These are phyloP conservation scores for Trichogramma evanescens DNA, from an alignment of 2,888 invertebrate genomes.

Conservation along the genomic window DNA sequence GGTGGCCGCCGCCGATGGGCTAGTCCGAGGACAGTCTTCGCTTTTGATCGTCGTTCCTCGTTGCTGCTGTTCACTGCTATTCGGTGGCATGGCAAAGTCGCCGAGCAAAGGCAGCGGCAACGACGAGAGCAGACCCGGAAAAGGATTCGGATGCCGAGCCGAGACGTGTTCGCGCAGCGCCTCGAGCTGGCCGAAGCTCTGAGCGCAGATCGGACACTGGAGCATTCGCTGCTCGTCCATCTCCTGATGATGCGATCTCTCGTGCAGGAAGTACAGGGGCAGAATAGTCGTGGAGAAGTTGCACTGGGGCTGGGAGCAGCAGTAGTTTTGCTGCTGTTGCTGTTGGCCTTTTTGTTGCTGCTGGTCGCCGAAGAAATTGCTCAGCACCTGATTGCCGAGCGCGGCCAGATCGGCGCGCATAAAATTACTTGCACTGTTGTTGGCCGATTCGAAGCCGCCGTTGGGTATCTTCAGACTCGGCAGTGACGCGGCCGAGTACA, in stretches of 20 bases:
- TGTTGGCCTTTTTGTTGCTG: slow-evolving; percentile 47
- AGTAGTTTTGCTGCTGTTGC: slow-evolving; percentile 65
- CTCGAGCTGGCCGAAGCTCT: slow-evolving; percentile 54
- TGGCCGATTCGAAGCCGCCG: slow-evolving; percentile 43
- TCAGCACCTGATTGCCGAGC: slow-evolving; percentile 51
- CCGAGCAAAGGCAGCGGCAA: slow-evolving; percentile 36
- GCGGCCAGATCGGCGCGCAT: slow-evolving; percentile 25
- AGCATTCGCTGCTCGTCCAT: slow-evolving; percentile 38
- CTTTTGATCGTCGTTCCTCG: background rate
- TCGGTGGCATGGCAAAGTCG: slow-evolving; percentile 33
- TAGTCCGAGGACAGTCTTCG: too few species aligned
- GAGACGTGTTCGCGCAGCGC: slow-evolving; percentile 59
- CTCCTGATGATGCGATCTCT: slow-evolving; percentile 67
- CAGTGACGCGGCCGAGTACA: slow-evolving; percentile 14
- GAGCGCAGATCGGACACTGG: slow-evolving; percentile 58
- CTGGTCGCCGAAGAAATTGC: slow-evolving; percentile 49
- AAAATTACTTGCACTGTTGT: slow-evolving; percentile 25
- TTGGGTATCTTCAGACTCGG: slow-evolving; percentile 55
- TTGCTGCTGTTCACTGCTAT: slow-evolving; percentile 41
- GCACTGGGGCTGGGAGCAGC: slow-evolving; percentile 84
- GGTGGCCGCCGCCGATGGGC: background rate
- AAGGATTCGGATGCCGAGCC: slow-evolving; percentile 53
- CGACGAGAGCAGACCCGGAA: slow-evolving; percentile 39
- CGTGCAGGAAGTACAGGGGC: slow-evolving; percentile 86
- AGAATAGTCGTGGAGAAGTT: slow-evolving; percentile 83